Conservation (phyloP, 2,888 invertebrate species). For the Electrophaes corylata region DNA sequence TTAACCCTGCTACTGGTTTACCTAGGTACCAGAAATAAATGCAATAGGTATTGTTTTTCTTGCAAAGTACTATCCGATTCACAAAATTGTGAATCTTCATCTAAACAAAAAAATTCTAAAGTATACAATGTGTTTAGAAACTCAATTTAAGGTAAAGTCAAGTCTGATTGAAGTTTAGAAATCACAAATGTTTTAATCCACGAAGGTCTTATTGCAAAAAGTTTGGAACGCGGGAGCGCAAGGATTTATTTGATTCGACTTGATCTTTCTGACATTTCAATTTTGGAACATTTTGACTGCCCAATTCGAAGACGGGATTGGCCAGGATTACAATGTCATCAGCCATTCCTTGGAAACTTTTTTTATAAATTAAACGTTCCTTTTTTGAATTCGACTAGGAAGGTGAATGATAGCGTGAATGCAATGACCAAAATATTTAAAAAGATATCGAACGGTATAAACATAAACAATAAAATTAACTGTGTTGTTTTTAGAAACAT, state of each 20-base stretch:
- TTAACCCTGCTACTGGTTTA: too few relatives aligned
- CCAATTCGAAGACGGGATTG: constrained; percentile 4
- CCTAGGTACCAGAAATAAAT: too few relatives aligned
- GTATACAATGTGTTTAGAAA: too few relatives aligned
- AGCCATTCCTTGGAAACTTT: constrained; percentile 4
- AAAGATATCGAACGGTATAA: not conserved
- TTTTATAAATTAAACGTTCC: not conserved
- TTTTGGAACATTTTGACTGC: constrained; percentile 23
- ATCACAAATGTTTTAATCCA: constrained; percentile 51
- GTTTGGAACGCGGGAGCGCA: constrained; percentile 38
- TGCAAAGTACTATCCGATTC: too few relatives aligned
- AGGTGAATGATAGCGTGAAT: not conserved
- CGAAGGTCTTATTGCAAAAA: constrained; percentile 39
- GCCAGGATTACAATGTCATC: constrained; percentile 9
- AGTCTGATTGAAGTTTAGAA: constrained; percentile 46
- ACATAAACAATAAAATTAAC: too few relatives aligned
- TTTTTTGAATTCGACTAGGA: not conserved
- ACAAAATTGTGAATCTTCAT: not conserved
- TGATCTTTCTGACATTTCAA: constrained; percentile 29
- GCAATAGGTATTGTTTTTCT: too few relatives aligned
- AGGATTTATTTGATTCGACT: constrained; percentile 34
- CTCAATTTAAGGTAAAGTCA: constrained; percentile 44
- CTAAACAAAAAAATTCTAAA: constrained; percentile 17
- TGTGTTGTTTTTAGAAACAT: too few relatives aligned
- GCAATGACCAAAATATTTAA: too few relatives aligned